Evolutionary conservation across 2,113 vertebrate genomes (phyloP).

Genomic region (Carassius auratus): DNA sequence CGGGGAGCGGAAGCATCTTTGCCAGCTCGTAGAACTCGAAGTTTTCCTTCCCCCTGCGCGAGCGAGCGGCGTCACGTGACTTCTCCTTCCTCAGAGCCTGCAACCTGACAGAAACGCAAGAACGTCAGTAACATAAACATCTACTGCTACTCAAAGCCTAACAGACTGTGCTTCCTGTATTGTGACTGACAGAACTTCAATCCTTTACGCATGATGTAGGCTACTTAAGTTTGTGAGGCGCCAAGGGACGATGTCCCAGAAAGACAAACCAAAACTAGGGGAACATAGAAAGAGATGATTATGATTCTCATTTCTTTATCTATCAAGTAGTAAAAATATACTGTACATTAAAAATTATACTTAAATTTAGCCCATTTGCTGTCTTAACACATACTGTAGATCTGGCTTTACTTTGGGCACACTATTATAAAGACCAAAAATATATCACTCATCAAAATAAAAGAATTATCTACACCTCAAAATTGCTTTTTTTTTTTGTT

Average conservation of each 20-base stretch:
- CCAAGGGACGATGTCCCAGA: neutral
- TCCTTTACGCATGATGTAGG: neutral
- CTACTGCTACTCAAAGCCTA: neutral
- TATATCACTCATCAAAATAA: neutral
- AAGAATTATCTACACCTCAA: neutral
- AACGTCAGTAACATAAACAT: neutral
- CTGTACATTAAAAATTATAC: neutral
- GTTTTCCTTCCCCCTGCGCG: conserved; percentile 97
- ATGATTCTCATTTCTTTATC: neutral
- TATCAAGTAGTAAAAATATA: neutral
- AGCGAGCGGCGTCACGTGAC: conserved; percentile 95
- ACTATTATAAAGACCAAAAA: neutral
- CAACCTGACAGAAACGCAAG: conserved; percentile 81
- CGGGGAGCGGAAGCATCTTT: conserved; percentile 96
- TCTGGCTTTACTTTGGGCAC: neutral
- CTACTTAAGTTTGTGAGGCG: conserved; percentile 19
- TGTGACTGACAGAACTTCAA: conserved; percentile 42
- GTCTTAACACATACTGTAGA: neutral
- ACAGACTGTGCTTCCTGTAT: neutral
- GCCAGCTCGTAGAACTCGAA: conserved; percentile 99
- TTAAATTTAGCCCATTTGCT: neutral
- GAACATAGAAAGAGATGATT: too few species aligned
- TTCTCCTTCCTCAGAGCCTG: conserved; percentile 99
- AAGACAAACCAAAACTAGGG: neutral
- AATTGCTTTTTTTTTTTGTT: neutral